phyloP scores from a whole-genome alignment of 2,113 vertebrate genomes.

The Marcusenius ussheri region DNA sequence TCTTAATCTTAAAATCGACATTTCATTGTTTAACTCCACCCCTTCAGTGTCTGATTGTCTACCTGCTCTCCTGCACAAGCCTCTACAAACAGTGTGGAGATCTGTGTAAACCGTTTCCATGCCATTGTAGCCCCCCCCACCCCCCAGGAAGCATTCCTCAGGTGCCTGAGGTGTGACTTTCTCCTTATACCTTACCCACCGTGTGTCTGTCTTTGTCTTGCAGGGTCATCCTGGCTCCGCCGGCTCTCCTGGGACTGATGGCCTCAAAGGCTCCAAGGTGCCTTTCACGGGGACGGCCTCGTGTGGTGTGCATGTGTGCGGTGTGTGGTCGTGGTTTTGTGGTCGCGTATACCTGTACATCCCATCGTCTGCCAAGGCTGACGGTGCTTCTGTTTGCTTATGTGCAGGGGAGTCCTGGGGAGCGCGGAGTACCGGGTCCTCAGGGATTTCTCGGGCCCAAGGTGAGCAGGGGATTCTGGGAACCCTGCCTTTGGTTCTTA shows the following conservation, averaged over 20 bases:
- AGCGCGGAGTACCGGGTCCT: neutral
- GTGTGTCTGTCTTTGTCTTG: neutral
- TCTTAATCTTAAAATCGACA: neutral
- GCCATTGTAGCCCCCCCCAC: neutral
- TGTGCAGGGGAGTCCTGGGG: constrained; percentile 17
- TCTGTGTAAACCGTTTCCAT: neutral
- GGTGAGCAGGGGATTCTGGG: constrained; percentile 5
- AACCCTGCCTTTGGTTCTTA: neutral
- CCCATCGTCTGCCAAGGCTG: neutral
- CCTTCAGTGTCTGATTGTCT: neutral
- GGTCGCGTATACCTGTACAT: neutral
- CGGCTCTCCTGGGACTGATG: constrained; percentile 34
- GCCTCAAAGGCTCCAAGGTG: constrained; percentile 36
- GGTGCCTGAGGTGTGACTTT: neutral
- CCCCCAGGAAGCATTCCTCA: neutral
- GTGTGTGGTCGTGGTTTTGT: neutral
- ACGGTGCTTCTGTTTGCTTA: neutral
- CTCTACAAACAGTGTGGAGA: neutral
- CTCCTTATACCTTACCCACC: neutral
- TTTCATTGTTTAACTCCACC: neutral
- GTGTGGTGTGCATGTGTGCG: neutral
- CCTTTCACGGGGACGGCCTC: neutral
- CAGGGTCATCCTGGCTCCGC: constrained; percentile 35
- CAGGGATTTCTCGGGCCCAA: constrained; percentile 19
- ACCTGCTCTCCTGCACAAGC: neutral